Evolutionary conservation across 2,797 vertebrate species (phyloP).

Genomic region (Crenichthys baileyi): DNA sequence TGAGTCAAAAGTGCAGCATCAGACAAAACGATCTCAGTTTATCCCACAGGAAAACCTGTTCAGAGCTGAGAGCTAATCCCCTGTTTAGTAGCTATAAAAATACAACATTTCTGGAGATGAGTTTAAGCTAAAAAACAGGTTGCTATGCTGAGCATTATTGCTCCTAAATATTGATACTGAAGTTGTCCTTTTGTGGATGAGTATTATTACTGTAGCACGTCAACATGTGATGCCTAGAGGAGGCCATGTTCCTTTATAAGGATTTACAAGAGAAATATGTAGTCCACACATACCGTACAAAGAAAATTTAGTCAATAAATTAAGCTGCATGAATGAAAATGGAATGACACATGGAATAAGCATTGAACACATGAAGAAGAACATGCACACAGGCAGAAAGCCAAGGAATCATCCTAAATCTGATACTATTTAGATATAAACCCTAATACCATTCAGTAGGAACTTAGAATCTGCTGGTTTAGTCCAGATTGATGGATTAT

Average conservation of each 20-base stretch:
- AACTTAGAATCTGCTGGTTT: not conserved
- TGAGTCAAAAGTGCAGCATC: slow-evolving; percentile 45
- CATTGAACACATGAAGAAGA: not conserved
- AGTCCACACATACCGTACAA: not conserved
- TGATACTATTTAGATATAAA: not conserved
- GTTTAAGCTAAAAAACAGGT: slow-evolving; percentile 10
- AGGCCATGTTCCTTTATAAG: not conserved
- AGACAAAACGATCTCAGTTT: slow-evolving; percentile 38
- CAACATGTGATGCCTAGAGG: not conserved
- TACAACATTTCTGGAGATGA: slow-evolving; percentile 40
- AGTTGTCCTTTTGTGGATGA: not conserved
- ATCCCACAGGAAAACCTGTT: slow-evolving; percentile 30
- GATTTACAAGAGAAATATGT: not conserved
- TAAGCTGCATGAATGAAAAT: not conserved
- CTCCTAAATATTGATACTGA: not conserved
- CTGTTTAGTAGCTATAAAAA: slow-evolving; percentile 60
- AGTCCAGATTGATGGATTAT: not conserved
- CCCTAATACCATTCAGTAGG: not conserved
- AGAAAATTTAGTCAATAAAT: not conserved
- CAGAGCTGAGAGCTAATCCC: slow-evolving; percentile 51
- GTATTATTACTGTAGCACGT: no score
- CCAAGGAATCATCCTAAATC: not conserved
- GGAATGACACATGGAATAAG: not conserved
- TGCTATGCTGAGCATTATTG: not conserved
- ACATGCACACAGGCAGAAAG: not conserved